Evolutionary conservation across 2,888 invertebrate species (phyloP).

Genomic region (Ypsolopha sequella): DNA sequence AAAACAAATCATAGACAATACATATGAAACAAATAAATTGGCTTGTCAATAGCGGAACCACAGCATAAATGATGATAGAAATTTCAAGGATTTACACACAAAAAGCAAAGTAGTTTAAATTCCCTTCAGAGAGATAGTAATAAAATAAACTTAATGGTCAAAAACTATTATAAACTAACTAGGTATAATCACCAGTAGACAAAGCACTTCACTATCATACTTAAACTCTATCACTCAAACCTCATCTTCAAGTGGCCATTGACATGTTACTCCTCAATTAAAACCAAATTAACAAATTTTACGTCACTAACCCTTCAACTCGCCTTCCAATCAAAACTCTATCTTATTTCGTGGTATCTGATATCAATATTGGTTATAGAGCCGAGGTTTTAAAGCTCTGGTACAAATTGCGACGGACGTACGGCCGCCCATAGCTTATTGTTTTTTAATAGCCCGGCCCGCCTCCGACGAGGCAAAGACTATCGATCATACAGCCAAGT

Average conservation of each 20-base stretch:
- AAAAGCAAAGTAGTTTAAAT: too few species aligned
- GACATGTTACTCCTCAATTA: conserved; percentile 32
- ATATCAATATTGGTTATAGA: not conserved
- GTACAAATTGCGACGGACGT: conserved; percentile 60
- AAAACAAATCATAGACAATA: too few species aligned
- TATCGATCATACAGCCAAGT: conserved; percentile 43
- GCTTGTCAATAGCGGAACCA: too few species aligned
- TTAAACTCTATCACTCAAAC: not conserved
- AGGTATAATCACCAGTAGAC: not conserved
- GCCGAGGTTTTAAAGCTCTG: conserved; percentile 6
- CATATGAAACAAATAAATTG: too few species aligned
- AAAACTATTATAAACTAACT: not conserved
- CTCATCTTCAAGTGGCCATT: conserved; percentile 5
- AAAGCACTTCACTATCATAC: not conserved
- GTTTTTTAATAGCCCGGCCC: conserved; percentile 62
- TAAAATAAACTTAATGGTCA: too few species aligned
- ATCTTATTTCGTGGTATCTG: not conserved
- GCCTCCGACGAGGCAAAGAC: conserved; percentile 43
- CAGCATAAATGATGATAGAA: too few species aligned
- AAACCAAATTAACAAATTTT: conserved; percentile 45
- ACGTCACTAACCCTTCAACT: conserved; percentile 30
- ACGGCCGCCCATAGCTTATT: conserved; percentile 50
- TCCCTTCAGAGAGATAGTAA: too few species aligned
- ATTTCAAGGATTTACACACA: too few species aligned
- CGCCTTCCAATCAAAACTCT: not conserved